Evolutionary conservation across 2,113 vertebrate species (phyloP), one percentile per base, ranked within the genome.

Genomic region (Saimiri boliviensis): DNA sequence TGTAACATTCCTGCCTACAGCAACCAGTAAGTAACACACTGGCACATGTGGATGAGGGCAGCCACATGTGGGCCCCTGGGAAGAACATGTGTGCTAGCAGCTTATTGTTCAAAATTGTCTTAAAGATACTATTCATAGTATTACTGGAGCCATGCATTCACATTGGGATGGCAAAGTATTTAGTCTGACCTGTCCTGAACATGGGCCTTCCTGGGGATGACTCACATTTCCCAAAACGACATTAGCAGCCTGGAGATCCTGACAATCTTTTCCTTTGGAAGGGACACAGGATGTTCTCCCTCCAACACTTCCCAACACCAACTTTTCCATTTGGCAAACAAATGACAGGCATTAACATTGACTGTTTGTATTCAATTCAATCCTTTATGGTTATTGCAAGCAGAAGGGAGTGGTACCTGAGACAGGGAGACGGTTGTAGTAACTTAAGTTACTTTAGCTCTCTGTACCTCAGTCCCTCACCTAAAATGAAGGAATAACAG

Each of bases 271-370:
- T 71, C 14, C 66, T n/a, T 91, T 60, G 10, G 9, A 89, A 74
- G 11, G 45, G 5, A 6, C 13, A 35, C 66, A 63, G 68, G 25
- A 68, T 89, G 8, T 71, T 52, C 40, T 81, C 32, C 70, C 12
- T 81, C 42, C 21, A 60, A 52, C 23, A 82, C 12, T 82, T 82
- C 7, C 12, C 27, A 89, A 37, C 60, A 79, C 21, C 7, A 32
- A 17, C 6, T 49, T 40, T 95, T 95, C 30, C 35, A 76, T 88
- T 88, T 77, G 84, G 37, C 79, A 79, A 91, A 79, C 20, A 95
- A 81, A 83, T 35, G 35, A 88, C 45, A 66, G 32, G 14, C 73
- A 92, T 86, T 66, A 85, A 76, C 16, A 79, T 63, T 89, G 81
- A 49, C 58, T 58, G 47, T n/a, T 80, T 56, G 45, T 27, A 19